Base-by-base conservation (phyloP, 1,140 invertebrate species). In the Ylistrum balloti region DNA sequence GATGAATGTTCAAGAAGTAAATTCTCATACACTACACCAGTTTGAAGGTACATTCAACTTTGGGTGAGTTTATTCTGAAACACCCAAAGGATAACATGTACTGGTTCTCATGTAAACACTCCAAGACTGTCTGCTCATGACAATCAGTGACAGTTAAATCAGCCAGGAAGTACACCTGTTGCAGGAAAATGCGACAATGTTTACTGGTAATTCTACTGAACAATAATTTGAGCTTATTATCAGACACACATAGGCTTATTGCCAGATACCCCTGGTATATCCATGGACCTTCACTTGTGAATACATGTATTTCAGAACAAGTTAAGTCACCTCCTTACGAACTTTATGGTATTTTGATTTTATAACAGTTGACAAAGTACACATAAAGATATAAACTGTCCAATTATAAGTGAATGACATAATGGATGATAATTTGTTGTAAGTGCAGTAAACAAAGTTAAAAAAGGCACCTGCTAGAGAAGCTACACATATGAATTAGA, bases 331-430 rank as follows among this genome's bases (percentile, higher is more conserved):
- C 22, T 38, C 5, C n/a, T 7, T 3, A 2, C 2, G 33, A 7
- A n/a, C 5, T 34, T 86, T 38, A 86, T 34, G 33, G 86, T 0
- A 34, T 34, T 86, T 33, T 86, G 85, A 86, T 33, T 34, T 86
- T 11, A 86, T 86, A 33, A 86, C 56, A 74, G 56, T 17, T 74
- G 56, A 74, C 56, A 28, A 74, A 74, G 28, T 74, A 74, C n/a
- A 74, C n/a, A 7, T 38, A 38, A 38, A 38, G 5, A 38, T 1
- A 45, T 28, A n/a, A 3, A 74, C n/a, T 74, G 56, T 11, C 56
- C 56, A 74, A 74, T 74, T 74, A n/a, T n/a, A 74, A 17, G 17
- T 74, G 17, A 9, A 74, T 28, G 22, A 74, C n/a, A 74, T 74
- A 74, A 74, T 28, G n/a, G 20, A 28, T 3, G 56, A 74, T 74